Evolutionary conservation across 2,888 invertebrate species (phyloP).

Genomic region (Tenthredo amoena): DNA sequence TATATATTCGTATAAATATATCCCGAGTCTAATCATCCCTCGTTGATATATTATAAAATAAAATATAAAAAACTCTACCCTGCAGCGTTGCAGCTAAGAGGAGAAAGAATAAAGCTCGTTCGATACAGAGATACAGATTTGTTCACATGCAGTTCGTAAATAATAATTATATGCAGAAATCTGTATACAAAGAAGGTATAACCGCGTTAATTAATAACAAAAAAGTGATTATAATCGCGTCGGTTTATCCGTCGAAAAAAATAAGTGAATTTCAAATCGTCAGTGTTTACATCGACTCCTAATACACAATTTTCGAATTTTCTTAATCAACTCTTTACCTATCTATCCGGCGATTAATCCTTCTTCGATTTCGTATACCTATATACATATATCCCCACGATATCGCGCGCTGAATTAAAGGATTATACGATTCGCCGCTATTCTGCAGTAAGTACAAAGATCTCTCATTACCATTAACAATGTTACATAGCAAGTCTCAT

Average conservation of each 20-base stretch:
- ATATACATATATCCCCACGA: not conserved
- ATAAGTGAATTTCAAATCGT: not conserved
- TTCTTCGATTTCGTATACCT: not conserved
- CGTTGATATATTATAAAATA: no score
- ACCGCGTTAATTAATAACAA: not conserved
- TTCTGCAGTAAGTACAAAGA: no score
- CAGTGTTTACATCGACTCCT: not conserved
- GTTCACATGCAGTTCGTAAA: conserved; percentile 14
- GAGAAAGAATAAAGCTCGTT: no score
- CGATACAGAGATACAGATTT: not conserved
- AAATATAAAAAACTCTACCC: no score
- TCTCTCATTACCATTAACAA: no score
- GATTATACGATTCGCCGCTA: no score
- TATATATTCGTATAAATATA: no score
- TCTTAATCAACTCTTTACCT: no score
- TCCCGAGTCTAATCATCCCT: no score
- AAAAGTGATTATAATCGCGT: not conserved
- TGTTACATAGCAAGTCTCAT: no score
- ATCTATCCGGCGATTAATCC: not conserved
- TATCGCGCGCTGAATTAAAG: no score
- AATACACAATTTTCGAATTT: not conserved
- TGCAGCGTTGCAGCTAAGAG: no score
- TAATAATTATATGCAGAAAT: conserved; percentile 1
- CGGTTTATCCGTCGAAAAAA: not conserved
- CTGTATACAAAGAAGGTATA: not conserved